These are phyloP conservation scores for Epizoanthus stellaris DNA, from an alignment of 92 coral and sea anemone genomes.

Conservation along the genomic window DNA sequence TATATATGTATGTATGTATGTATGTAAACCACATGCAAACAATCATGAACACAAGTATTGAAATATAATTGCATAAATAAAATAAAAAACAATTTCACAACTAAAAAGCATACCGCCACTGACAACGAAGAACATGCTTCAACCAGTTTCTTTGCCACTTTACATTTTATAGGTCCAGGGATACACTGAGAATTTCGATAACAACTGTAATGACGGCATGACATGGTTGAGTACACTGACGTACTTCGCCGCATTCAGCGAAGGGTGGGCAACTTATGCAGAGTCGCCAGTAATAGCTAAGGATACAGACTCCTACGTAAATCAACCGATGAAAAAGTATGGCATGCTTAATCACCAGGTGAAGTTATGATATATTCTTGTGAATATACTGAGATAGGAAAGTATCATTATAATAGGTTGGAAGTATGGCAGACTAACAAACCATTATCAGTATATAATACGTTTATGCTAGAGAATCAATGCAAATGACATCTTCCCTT, in stretches of 20 bases:
- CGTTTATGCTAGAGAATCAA: too few species aligned
- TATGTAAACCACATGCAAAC: not conserved
- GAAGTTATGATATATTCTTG: not conserved
- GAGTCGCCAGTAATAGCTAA: slow-evolving; percentile 74
- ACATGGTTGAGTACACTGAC: slow-evolving; percentile 60
- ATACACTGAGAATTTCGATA: slow-evolving; percentile 67
- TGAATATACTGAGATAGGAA: too few species aligned
- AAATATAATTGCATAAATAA: too few species aligned
- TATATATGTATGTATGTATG: not conserved
- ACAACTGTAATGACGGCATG: slow-evolving; percentile 47
- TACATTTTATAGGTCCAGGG: slow-evolving; percentile 75
- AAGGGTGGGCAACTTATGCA: slow-evolving; percentile 97
- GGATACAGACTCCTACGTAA: slow-evolving; percentile 72
- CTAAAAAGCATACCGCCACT: too few species aligned
- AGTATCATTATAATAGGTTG: too few species aligned
- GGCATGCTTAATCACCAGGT: slow-evolving; percentile 95
- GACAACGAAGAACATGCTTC: too few species aligned
- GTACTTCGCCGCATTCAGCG: slow-evolving; percentile 81
- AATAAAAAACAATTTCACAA: too few species aligned
- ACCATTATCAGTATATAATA: too few species aligned
- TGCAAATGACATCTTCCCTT: too few species aligned
- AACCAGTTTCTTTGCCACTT: too few species aligned
- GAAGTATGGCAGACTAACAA: too few species aligned
- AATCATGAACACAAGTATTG: too few species aligned
- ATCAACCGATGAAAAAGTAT: slow-evolving; percentile 63